These are phyloP conservation scores for Erynnis tages DNA, from an alignment of 2,888 invertebrate genomes.

Conservation along the genomic window DNA sequence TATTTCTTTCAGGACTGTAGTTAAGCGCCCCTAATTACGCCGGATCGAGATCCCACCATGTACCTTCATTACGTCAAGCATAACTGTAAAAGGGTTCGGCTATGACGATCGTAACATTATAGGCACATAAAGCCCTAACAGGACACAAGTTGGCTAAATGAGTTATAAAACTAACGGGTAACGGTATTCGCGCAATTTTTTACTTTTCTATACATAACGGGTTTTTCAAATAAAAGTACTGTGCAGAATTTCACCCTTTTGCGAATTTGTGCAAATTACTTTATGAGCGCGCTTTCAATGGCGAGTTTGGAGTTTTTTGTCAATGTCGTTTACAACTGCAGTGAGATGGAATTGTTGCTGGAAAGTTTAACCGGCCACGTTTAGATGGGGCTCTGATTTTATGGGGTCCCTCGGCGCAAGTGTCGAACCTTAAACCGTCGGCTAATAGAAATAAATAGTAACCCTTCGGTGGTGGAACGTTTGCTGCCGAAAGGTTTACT, in stretches of 20 bases:
- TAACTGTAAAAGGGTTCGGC: slow-evolving; percentile 26
- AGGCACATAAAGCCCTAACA: not conserved
- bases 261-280: slow-evolving; percentile 80
- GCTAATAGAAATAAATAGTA: slow-evolving; percentile 73
- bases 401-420: slow-evolving; percentile 48
- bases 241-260: slow-evolving; percentile 70
- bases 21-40: slow-evolving; percentile 64
- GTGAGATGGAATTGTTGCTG: slow-evolving; percentile 45
- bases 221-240: slow-evolving; percentile 61
- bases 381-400: slow-evolving; percentile 52
- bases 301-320: slow-evolving; percentile 57
- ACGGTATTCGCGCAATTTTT: slow-evolving; percentile 48
- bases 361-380: slow-evolving; percentile 49
- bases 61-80: slow-evolving; percentile 50
- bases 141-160: slow-evolving; percentile 4
- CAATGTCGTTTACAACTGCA: slow-evolving; percentile 61
- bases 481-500: slow-evolving; percentile 76
- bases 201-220: slow-evolving; percentile 58
- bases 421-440: slow-evolving; percentile 59
- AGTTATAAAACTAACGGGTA: slow-evolving; percentile 58
- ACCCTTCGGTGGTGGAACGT: slow-evolving; percentile 73
- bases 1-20: slow-evolving; percentile 70
- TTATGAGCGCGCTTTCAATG: slow-evolving; percentile 68
- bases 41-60: slow-evolving; percentile 52
- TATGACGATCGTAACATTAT: slow-evolving; percentile 5